Evolutionary conservation across 1,140 invertebrate species (phyloP).

Genomic region (Laodelphax striatellus): DNA sequence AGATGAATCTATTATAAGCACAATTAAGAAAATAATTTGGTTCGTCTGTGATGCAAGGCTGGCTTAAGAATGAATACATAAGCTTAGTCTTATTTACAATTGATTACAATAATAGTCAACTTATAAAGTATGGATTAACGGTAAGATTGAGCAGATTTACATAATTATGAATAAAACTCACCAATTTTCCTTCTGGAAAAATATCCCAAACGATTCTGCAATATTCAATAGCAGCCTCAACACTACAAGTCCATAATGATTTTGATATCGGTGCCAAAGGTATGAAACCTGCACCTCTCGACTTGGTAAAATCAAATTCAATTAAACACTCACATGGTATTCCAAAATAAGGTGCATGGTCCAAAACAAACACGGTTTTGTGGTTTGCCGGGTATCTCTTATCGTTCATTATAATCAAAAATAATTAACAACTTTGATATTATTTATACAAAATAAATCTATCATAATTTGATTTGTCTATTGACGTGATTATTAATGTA

Average conservation of each 20-base stretch:
- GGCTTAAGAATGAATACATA: too few relatives aligned
- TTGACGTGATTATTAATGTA: too few relatives aligned
- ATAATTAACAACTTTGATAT: too few relatives aligned
- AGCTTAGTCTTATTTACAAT: too few relatives aligned
- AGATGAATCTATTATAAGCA: too few relatives aligned
- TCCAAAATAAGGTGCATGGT: slow-evolving; percentile 81
- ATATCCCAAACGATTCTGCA: slow-evolving; percentile 94
- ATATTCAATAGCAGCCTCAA: slow-evolving; percentile 90
- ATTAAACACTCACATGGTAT: slow-evolving; percentile 75
- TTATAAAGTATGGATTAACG: too few relatives aligned
- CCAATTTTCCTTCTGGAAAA: slow-evolving; percentile 77
- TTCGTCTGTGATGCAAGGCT: too few relatives aligned
- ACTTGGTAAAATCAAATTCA: slow-evolving; percentile 78
- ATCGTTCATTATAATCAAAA: not conserved
- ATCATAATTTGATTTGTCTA: too few relatives aligned
- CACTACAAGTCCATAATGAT: slow-evolving; percentile 87
- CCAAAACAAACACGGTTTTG: slow-evolving; percentile 90
- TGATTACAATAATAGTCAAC: too few relatives aligned
- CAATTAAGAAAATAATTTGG: too few relatives aligned
- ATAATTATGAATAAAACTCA: slow-evolving; percentile 39
- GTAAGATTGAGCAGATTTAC: too few relatives aligned
- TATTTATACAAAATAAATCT: too few relatives aligned
- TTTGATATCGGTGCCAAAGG: slow-evolving; percentile 71
- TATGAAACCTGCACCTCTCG: slow-evolving; percentile 52
- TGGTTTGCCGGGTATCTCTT: slow-evolving; percentile 58